Percentiles rank a stretch among this genome's conserved stretches.
Conservation (phyloP, 2,797 vertebrate genomes). For the Aotus griseimembra region DNA sequence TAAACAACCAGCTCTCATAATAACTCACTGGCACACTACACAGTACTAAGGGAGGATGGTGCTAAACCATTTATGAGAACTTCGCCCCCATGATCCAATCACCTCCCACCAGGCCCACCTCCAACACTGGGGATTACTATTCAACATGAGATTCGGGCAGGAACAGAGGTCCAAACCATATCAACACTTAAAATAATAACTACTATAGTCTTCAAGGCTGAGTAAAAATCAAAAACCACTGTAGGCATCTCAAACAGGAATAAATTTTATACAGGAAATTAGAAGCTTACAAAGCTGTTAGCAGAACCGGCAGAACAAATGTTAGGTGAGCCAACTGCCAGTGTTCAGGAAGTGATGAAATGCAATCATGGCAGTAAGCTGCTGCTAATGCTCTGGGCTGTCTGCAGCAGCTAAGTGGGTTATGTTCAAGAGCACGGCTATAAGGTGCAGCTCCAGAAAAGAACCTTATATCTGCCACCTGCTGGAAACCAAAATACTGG, state of each 20-base stretch:
- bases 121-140: neutral
- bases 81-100: neutral
- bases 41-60: neutral
- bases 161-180: neutral
- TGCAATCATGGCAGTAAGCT: neutral
- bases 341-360: neutral
- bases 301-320: neutral
- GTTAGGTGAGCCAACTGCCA: neutral
- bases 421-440: neutral
- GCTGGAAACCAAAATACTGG: neutral
- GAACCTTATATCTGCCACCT: neutral
- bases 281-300: neutral
- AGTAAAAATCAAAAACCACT: neutral
- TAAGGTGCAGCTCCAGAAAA: neutral
- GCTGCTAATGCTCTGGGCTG: neutral
- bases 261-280: slow-evolving; percentile 24
- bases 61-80: neutral
- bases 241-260: neutral
- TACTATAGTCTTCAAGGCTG: neutral
- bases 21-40: neutral
- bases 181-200: neutral
- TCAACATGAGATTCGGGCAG: neutral
- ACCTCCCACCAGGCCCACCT: neutral
- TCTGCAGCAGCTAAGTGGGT: neutral
- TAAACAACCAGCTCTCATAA: neutral